Conservation (phyloP, 2,113 vertebrate species). For the Pelvicachromis taeniatus region DNA sequence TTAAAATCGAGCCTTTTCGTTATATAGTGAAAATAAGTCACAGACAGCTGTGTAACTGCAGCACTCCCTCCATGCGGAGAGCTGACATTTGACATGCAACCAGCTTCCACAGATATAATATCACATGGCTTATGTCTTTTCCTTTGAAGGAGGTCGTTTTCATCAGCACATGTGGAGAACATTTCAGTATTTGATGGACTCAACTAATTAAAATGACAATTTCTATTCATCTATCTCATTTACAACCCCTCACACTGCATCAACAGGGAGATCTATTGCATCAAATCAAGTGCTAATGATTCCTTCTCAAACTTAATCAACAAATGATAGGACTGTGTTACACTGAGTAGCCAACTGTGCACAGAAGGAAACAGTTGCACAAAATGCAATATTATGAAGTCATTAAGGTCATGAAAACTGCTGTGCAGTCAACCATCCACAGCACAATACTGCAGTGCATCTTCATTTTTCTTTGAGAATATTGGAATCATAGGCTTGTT, state of each 20-base stretch:
- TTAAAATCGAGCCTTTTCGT: background rate
- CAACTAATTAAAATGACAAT: background rate
- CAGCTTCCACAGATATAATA: background rate
- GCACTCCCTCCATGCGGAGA: background rate
- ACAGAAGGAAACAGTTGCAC: background rate
- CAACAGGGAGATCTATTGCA: background rate
- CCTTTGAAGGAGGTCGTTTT: background rate
- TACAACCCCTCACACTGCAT: background rate
- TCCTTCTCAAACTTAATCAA: background rate
- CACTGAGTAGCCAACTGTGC: background rate
- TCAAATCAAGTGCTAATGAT: background rate
- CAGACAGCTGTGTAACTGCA: background rate
- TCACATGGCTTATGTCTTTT: background rate
- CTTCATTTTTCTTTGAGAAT: background rate
- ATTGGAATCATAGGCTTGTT: background rate
- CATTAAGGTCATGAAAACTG: background rate
- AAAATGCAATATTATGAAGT: background rate
- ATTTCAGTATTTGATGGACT: background rate
- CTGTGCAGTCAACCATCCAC: background rate
- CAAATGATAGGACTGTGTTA: background rate
- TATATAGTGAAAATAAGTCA: background rate
- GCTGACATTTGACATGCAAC: background rate
- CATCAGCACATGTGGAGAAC: background rate
- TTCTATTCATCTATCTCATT: background rate
- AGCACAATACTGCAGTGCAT: background rate